Conservation (phyloP, 2,888 invertebrate genomes). For the Stenoptilia bipunctidactyla region DNA sequence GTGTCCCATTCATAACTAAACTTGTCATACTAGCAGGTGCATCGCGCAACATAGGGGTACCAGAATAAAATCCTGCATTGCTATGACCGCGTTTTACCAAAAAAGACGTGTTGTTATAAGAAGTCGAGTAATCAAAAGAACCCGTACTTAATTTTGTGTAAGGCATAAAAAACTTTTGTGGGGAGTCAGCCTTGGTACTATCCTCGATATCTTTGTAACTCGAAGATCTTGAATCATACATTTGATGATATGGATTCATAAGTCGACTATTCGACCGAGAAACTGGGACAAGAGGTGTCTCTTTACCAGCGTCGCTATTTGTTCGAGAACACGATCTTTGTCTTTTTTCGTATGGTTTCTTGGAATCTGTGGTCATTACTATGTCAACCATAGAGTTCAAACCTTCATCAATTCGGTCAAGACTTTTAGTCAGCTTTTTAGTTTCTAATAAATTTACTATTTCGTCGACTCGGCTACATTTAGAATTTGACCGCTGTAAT, state of each 20-base stretch:
- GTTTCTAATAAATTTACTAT: conserved; percentile 71
- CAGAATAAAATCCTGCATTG: conserved; percentile 76
- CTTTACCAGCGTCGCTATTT: conserved; percentile 46
- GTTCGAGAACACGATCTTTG: conserved; percentile 52
- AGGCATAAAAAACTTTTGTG: conserved; percentile 46
- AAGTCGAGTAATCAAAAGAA: conserved; percentile 40
- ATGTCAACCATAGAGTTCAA: conserved; percentile 80
- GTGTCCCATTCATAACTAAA: conserved; percentile 51
- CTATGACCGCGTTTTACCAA: conserved; percentile 73
- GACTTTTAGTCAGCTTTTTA: conserved; percentile 78
- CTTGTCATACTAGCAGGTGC: conserved; percentile 63
- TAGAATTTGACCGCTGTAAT: conserved; percentile 38
- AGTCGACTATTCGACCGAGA: conserved; percentile 39
- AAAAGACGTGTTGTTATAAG: conserved; percentile 67
- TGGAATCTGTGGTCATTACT: conserved; percentile 73
- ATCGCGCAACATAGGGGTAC: conserved; percentile 58
- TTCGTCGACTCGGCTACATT: conserved; percentile 57
- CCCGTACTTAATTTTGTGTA: conserved; percentile 40
- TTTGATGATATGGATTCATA: conserved; percentile 20
- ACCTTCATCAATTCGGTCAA: conserved; percentile 83
- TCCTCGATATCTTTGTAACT: conserved; percentile 34
- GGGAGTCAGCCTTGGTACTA: conserved; percentile 30
- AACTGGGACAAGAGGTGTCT: conserved; percentile 45
- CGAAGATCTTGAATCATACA: conserved; percentile 36
- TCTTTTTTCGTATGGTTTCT: conserved; percentile 51